Conservation (phyloP, 2,888 invertebrate genomes). For the Mongoloraphidia duomilia region DNA sequence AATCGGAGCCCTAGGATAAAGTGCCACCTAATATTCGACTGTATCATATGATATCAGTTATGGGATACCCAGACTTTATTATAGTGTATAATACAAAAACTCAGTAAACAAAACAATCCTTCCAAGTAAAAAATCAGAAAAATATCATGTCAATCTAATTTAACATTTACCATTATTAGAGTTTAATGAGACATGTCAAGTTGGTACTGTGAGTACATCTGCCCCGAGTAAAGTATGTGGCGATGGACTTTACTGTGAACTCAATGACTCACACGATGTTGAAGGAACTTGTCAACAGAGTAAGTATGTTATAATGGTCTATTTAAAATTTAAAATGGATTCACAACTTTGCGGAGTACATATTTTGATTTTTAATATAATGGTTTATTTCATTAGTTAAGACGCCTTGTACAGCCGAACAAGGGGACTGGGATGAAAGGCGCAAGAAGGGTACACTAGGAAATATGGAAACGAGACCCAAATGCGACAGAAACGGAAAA, state of each 20-base stretch:
- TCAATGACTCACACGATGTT: not conserved
- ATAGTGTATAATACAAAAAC: no score
- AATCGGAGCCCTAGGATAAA: no score
- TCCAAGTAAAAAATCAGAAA: no score
- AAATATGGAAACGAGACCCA: conserved; percentile 37
- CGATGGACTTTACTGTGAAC: conserved; percentile 23
- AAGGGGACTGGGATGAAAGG: conserved; percentile 33
- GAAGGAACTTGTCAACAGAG: not conserved
- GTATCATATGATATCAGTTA: no score
- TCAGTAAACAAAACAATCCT: no score
- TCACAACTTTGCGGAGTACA: no score
- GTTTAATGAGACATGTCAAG: conserved; percentile 16
- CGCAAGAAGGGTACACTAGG: conserved; percentile 35
- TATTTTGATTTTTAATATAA: no score
- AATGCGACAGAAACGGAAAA: conserved; percentile 48
- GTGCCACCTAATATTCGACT: no score
- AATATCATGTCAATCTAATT: no score
- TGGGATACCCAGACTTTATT: no score
- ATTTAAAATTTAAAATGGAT: not conserved
- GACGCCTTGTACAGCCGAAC: conserved; percentile 24
- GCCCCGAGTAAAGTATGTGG: conserved; percentile 44
- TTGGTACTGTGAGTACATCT: conserved; percentile 36
- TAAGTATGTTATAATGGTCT: not conserved
- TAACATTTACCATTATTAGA: no score
- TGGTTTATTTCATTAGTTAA: not conserved